Percentiles rank a stretch among this genome's conserved stretches.
phyloP scores from a whole-genome alignment of 2,113 vertebrate genomes.

The Galemys pyrenaicus region DNA sequence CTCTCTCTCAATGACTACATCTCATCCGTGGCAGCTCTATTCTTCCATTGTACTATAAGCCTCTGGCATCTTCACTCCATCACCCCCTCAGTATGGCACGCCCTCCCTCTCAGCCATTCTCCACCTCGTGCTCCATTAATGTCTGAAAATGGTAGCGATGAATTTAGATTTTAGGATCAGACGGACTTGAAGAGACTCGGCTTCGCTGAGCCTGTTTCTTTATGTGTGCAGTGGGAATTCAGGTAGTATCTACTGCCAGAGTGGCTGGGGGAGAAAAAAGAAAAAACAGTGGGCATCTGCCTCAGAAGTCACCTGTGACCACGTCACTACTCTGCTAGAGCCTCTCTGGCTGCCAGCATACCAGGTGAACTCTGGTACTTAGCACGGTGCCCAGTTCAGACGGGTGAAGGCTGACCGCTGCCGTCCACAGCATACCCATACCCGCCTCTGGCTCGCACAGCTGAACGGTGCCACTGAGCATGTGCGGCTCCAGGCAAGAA shows the following conservation, averaged over 20 bases:
- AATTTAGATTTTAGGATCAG: neutral
- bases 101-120: neutral
- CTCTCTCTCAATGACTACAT: neutral
- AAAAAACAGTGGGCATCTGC: neutral
- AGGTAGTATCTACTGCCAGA: neutral
- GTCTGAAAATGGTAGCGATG: neutral
- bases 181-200: neutral
- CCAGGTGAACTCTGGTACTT: neutral
- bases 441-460: neutral
- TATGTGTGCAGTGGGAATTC: neutral
- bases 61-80: neutral
- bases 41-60: neutral
- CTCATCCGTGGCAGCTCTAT: neutral
- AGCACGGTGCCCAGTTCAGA: neutral
- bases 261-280: neutral
- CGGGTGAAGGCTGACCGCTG: neutral
- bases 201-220: neutral
- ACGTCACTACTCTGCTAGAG: neutral
- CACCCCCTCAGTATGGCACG: neutral
- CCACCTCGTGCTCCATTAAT: neutral
- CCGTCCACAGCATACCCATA: neutral
- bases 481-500: neutral
- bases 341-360: neutral
- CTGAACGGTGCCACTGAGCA: neutral
- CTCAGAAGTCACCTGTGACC: neutral